These are phyloP conservation scores for Drosophila micromelanica DNA, from an alignment of 1,140 invertebrate genomes.

Conservation along the genomic window DNA sequence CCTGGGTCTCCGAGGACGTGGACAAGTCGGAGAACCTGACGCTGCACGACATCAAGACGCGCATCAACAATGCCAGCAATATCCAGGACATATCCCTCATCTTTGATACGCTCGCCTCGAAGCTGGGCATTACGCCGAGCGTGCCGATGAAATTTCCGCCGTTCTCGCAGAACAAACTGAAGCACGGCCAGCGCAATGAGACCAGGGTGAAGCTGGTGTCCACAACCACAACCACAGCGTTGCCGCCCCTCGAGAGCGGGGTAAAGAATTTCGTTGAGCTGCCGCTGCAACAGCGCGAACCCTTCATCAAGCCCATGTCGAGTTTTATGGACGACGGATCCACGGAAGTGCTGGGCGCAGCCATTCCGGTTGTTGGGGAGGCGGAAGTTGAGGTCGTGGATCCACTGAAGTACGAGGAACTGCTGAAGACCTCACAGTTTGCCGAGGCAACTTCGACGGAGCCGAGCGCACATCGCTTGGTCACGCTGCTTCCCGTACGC, in stretches of 20 bases:
- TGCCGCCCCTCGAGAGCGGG: slow-evolving; percentile 22
- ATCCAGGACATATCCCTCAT: slow-evolving; percentile 83
- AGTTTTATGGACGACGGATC: slow-evolving; percentile 74
- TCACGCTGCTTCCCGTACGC: slow-evolving; percentile 78
- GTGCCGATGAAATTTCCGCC: slow-evolving; percentile 75
- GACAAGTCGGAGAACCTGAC: slow-evolving; percentile 74
- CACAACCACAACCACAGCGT: slow-evolving; percentile 31
- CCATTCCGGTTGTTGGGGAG: slow-evolving; percentile 77
- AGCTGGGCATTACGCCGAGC: slow-evolving; percentile 79
- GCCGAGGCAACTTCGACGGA: slow-evolving; percentile 62
- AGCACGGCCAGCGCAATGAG: slow-evolving; percentile 63
- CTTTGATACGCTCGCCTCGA: slow-evolving; percentile 82
- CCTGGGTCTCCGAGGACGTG: slow-evolving; percentile 82
- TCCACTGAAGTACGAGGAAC: slow-evolving; percentile 81
- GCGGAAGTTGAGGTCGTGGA: slow-evolving; percentile 83
- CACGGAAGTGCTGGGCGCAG: slow-evolving; percentile 64
- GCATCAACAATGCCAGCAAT: slow-evolving; percentile 82
- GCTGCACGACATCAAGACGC: slow-evolving; percentile 71
- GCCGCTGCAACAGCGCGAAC: slow-evolving; percentile 54
- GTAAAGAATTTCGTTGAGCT: slow-evolving; percentile 56
- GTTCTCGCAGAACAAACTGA: slow-evolving; percentile 78
- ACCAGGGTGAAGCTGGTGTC: slow-evolving; percentile 40
- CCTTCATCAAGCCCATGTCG: slow-evolving; percentile 76
- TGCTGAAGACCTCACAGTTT: slow-evolving; percentile 75
- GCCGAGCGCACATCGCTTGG: slow-evolving; percentile 64